Evolutionary conservation across 1,140 invertebrate species (phyloP), one percentile per base, ranked within the genome.

Genomic region (Leguminivora glycinivorella): DNA sequence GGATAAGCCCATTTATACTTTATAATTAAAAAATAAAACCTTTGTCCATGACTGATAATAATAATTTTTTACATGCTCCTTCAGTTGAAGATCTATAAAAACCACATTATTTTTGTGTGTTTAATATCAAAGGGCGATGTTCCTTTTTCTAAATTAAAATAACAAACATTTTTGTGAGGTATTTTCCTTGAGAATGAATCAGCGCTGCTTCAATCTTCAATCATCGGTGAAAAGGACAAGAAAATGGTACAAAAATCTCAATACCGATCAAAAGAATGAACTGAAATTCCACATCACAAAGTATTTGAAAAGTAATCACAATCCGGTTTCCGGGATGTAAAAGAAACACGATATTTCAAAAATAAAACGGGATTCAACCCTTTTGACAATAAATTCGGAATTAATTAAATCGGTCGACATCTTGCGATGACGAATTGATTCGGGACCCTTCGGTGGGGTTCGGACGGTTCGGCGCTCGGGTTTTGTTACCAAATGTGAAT

Each of bases 371-470:
- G 29, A 63, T 75, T 81, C 71, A 79, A 79, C 79, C 80, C 77
- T 82, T 81, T 75, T 72, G 73, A 83, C 82, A 82, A 84, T 86
- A 81, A 85, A 82, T 86, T 79, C 71, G 40, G 75, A 85, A 85
- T 86, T 86, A 86, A 88, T 85, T 88, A 86, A 88, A 85, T 80
- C 74, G 75, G 74, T 72, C 80, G 78, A 85, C 81, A 79, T 83
- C 81, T 85, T 83, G 76, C 80, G 78, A 85, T 88, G 85, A 88
- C 82, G 84, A 86, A 85, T 85, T 78, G 84, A 85, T 83, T 71
- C 71, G 70, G 67, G 60, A 69, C 26, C 52, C 67, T 17, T 24
- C 60, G 22, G 38, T 34, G 34, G 60, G 26, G 10, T 31, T 34
- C 58, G 58, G 72, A n/a, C n/a, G n/a, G n/a, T n/a, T n/a, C 68